phyloP scores from a whole-genome alignment of 2,888 invertebrate genomes.

The Heliconius erato region DNA sequence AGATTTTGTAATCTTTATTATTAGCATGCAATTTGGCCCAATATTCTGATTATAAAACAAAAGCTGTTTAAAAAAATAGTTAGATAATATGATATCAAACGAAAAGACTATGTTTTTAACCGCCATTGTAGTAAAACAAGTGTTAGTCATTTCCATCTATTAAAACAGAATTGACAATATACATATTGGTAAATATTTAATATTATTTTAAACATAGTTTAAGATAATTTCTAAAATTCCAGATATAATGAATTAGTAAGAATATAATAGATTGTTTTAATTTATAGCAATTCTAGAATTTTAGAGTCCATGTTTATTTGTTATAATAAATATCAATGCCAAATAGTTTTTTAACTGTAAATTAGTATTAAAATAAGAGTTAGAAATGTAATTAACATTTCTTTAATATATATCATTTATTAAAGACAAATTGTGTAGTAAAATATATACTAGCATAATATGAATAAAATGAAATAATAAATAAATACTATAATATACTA shows the following conservation, averaged over 20 bases:
- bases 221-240: conserved; percentile 21
- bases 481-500: conserved; percentile 38
- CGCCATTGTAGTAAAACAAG: neutral
- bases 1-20: conserved; percentile 2
- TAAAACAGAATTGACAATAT: conserved; percentile 15
- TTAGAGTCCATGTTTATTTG: conserved; percentile 11
- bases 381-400: conserved; percentile 15
- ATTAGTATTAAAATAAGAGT: conserved; percentile 13
- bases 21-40: conserved; percentile 40
- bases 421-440: conserved; percentile 16
- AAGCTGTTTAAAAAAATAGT: conserved; percentile 22
- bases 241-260: neutral
- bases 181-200: neutral
- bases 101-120: neutral
- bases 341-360: conserved; percentile 14
- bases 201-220: conserved; percentile 16
- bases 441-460: conserved; percentile 31
- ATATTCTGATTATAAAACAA: conserved; percentile 45
- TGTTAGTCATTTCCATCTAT: neutral
- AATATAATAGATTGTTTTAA: neutral
- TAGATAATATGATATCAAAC: neutral
- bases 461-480: conserved; percentile 36
- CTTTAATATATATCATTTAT: neutral
- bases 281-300: conserved; percentile 16
- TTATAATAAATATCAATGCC: conserved; percentile 7